Percentiles rank a stretch among this genome's conserved stretches.
Conservation (phyloP, 2,888 invertebrate genomes). For the Electrophaes corylata region DNA sequence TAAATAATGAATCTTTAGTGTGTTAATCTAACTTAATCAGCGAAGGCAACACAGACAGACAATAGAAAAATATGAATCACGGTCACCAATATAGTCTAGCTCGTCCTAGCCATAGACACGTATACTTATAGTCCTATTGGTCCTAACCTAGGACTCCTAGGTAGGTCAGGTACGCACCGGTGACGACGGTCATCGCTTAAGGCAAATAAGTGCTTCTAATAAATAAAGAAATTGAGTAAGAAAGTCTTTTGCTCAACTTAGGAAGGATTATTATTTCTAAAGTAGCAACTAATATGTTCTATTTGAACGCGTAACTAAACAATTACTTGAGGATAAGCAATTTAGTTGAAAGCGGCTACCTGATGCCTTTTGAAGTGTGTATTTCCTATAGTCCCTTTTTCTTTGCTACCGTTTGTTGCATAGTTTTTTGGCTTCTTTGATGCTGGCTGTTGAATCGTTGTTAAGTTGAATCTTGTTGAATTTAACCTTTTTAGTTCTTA, state of each 20-base stretch:
- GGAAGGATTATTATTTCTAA: conserved; percentile 16
- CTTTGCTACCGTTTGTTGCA: conserved; percentile 46
- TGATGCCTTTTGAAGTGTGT: conserved; percentile 50
- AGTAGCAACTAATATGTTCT: conserved; percentile 55
- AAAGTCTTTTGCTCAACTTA: neutral
- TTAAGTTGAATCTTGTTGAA: neutral
- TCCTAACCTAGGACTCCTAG: too few relatives aligned
- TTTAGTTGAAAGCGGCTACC: conserved; percentile 55
- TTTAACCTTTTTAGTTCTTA: conserved; percentile 1
- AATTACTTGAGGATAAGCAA: conserved; percentile 43
- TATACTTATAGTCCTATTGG: too few relatives aligned
- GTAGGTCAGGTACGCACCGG: too few relatives aligned
- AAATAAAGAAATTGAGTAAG: conserved; percentile 1
- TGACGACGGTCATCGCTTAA: neutral
- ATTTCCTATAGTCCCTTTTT: conserved; percentile 44
- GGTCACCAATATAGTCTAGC: too few relatives aligned
- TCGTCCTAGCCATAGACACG: too few relatives aligned
- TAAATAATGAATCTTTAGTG: too few relatives aligned
- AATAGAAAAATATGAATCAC: neutral
- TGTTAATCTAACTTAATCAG: too few relatives aligned
- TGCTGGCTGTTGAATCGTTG: conserved; percentile 12
- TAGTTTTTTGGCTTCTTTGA: conserved; percentile 29
- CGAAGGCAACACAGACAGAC: too few relatives aligned
- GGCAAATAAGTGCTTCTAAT: neutral
- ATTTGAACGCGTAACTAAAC: conserved; percentile 57